Evolutionary conservation across 2,888 invertebrate species (phyloP), one percentile per base, ranked within the genome.

Genomic region (Panorpa germanica): DNA sequence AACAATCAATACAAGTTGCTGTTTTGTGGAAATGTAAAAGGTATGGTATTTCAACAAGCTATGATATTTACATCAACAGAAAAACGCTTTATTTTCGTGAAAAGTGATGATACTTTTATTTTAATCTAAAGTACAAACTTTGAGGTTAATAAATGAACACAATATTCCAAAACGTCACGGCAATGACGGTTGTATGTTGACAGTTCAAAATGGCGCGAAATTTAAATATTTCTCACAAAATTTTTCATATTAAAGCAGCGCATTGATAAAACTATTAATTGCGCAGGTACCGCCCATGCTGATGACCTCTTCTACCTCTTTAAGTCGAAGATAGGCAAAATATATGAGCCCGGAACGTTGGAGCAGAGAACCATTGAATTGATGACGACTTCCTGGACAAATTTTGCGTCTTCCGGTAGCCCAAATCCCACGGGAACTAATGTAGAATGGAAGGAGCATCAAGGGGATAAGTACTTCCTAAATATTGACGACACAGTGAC

Each of bases 261-360:
- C 25, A 8, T 30, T 24, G 11, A 8, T 9, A 28, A 6, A 20
- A 9, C 11, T 14, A 12, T 28, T 18, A 20, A 13, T 20, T 28
- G 19, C 20, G 3, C 7, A 26, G 53, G 54, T 7, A 46, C 44
- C 1, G 46, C 51, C 17, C 54, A 55, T 37, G 52, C 46, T 2
- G 55, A 54, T 37, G 54, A 55, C 30, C 37, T 53, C 11, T 41
- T 44, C 14, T 55, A 50, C 33, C 38, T 55, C 1, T 55, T 49
- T 31, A 51, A 50, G 34, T 52, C 51, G 41, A 48, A 44, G 18
- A 45, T 46, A 12, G 47, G 51, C 23, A 47, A 21, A 30, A 48
- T 47, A 31, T 41, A 49, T 4, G 45, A 46, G 33, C 41, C 39
- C 6, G 45, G 45, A 24, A 46, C 47, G 12, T 43, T 45, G 25